Conservation (phyloP, 1,140 invertebrate genomes). For the Leguminivora glycinivorella region DNA sequence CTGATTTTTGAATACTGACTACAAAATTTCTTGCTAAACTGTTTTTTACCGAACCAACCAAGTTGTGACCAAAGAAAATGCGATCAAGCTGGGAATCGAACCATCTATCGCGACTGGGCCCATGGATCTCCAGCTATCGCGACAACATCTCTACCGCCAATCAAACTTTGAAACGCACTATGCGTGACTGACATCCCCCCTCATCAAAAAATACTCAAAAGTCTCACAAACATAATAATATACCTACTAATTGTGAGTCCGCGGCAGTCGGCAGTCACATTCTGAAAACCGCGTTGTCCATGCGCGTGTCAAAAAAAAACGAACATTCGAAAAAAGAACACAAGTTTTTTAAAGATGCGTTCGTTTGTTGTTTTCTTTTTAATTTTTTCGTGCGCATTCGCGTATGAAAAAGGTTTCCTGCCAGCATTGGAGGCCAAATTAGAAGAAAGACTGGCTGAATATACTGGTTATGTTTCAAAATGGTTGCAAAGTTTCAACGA, state of each 20-base stretch:
- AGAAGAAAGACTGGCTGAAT: constrained; percentile 50
- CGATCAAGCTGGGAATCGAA: too few relatives aligned
- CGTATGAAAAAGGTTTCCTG: constrained; percentile 32
- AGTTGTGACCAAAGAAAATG: too few relatives aligned
- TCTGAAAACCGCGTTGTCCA: constrained; percentile 2
- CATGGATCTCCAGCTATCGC: too few relatives aligned
- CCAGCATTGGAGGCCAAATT: constrained; percentile 47
- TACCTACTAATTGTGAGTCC: not conserved
- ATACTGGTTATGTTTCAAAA: constrained; percentile 37
- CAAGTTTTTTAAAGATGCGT: constrained; percentile 36
- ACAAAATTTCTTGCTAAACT: too few relatives aligned
- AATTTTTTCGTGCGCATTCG: constrained; percentile 30
- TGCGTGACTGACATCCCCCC: not conserved
- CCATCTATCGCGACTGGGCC: too few relatives aligned
- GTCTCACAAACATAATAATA: not conserved
- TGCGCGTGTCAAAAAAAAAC: constrained; percentile 32
- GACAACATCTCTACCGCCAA: not conserved
- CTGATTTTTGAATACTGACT: too few relatives aligned
- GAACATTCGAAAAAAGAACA: constrained; percentile 30
- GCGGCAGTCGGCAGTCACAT: not conserved
- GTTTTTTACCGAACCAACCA: too few relatives aligned
- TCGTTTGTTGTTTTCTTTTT: constrained; percentile 48
- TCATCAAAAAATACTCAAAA: not conserved
- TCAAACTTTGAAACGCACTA: constrained; percentile 9
- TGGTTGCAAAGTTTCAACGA: constrained; percentile 57